Evolutionary conservation across 2,888 invertebrate genomes (phyloP).

Genomic region (Trypoxylon attenuatum): DNA sequence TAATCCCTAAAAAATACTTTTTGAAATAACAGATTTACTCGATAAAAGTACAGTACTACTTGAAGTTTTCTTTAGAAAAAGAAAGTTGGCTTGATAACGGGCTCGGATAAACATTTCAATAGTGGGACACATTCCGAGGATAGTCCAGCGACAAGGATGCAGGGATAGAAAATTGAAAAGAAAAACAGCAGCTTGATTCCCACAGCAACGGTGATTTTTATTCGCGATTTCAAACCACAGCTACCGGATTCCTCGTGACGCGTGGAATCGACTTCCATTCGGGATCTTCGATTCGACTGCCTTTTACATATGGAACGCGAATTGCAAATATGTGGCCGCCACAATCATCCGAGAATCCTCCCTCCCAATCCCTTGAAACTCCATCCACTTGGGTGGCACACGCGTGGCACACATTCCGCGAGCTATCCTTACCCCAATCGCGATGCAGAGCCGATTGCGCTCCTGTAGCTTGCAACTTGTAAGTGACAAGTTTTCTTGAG

Average conservation of each 20-base stretch:
- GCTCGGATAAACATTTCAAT: no score
- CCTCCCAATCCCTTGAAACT: neutral
- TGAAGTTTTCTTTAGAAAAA: no score
- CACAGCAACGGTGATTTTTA: constrained; percentile 36
- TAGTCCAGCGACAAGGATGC: neutral
- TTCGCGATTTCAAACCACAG: constrained; percentile 15
- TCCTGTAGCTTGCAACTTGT: no score
- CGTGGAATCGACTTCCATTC: constrained; percentile 42
- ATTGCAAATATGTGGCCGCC: constrained; percentile 50
- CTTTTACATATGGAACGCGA: constrained; percentile 56
- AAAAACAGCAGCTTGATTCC: neutral
- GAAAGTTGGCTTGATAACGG: no score
- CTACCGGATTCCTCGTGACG: no score
- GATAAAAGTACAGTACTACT: no score
- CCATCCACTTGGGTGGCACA: neutral
- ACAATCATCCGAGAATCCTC: constrained; percentile 40
- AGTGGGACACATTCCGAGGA: no score
- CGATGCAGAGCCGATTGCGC: constrained; percentile 13
- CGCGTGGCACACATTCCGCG: neutral
- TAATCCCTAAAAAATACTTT: neutral
- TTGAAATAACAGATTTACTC: constrained; percentile 13
- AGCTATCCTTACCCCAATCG: constrained; percentile 12
- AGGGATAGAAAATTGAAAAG: neutral
- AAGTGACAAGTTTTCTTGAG: constrained; percentile 8
- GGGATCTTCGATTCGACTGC: constrained; percentile 43